A percentile compares a stretch with the other conserved stretches of the same genome.
Evolutionary conservation across 2,888 invertebrate species (phyloP).

Genomic region (Cetonia aurata): DNA sequence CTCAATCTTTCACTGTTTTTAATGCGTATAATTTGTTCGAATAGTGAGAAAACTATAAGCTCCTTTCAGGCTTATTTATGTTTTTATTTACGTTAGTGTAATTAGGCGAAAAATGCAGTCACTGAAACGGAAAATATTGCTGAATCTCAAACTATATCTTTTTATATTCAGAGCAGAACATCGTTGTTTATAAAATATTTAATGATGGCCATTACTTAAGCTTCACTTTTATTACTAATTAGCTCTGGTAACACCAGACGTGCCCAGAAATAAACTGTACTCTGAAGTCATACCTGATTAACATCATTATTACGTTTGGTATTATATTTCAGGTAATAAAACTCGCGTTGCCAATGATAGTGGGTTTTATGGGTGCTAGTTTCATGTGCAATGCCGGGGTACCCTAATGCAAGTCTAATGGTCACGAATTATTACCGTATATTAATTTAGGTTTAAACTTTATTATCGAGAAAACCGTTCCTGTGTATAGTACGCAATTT

Average conservation of each 20-base stretch:
- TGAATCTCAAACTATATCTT: too few relatives aligned
- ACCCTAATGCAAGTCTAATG: constrained; percentile 41
- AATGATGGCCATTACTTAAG: background rate
- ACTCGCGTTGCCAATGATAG: constrained; percentile 27
- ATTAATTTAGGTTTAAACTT: constrained; percentile 37
- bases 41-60: too few relatives aligned
- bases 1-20: too few relatives aligned
- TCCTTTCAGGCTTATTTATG: too few relatives aligned
- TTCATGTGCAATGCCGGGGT: constrained; percentile 6
- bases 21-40: too few relatives aligned
- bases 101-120: too few relatives aligned
- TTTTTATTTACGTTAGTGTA: too few relatives aligned
- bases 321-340: constrained; percentile 36
- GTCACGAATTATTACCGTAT: constrained; percentile 40
- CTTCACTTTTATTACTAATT: constrained; percentile 2
- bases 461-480: constrained; percentile 21
- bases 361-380: constrained; percentile 28
- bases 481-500: constrained; percentile 21
- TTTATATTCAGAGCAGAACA: too few relatives aligned
- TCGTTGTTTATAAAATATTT: too few relatives aligned
- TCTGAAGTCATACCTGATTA: constrained; percentile 28
- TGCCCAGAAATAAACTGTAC: constrained; percentile 8
- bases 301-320: constrained; percentile 35
- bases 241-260: background rate
- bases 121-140: too few relatives aligned